These are phyloP conservation scores for Eupithecia subfuscata DNA, from an alignment of 2,888 invertebrate genomes.

Conservation along the genomic window DNA sequence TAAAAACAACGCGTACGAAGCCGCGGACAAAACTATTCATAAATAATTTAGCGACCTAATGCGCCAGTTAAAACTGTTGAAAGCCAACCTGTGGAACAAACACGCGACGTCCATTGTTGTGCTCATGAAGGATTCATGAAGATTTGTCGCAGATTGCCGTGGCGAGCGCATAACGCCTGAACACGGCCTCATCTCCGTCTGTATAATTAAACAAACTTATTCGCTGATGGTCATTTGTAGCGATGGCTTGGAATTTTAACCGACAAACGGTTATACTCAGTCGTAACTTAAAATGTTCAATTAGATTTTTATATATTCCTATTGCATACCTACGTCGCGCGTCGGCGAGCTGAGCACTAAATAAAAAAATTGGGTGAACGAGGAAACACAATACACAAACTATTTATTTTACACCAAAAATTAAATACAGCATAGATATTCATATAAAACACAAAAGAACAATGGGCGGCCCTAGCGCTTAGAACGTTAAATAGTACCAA, in stretches of 20 bases:
- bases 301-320: too few species aligned
- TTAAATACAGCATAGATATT: too few species aligned
- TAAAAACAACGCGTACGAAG: not conserved
- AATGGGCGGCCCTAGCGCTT: too few species aligned
- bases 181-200: not conserved
- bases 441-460: too few species aligned
- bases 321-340: too few species aligned
- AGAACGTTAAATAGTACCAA: too few species aligned
- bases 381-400: too few species aligned
- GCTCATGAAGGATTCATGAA: conserved; percentile 23
- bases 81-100: conserved; percentile 22
- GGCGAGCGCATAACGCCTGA: not conserved
- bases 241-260: not conserved
- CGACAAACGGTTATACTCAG: not conserved
- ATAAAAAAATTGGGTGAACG: too few species aligned
- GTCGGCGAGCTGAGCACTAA: too few species aligned
- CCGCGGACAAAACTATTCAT: not conserved
- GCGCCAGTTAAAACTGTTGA: conserved; percentile 27
- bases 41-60: conserved; percentile 31
- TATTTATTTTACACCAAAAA: too few species aligned
- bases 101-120: conserved; percentile 38
- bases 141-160: conserved; percentile 32
- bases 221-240: not conserved
- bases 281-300: not conserved
- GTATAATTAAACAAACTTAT: not conserved